phyloP scores from a whole-genome alignment of 1,140 invertebrate species.

The Tetranychus urticae region DNA sequence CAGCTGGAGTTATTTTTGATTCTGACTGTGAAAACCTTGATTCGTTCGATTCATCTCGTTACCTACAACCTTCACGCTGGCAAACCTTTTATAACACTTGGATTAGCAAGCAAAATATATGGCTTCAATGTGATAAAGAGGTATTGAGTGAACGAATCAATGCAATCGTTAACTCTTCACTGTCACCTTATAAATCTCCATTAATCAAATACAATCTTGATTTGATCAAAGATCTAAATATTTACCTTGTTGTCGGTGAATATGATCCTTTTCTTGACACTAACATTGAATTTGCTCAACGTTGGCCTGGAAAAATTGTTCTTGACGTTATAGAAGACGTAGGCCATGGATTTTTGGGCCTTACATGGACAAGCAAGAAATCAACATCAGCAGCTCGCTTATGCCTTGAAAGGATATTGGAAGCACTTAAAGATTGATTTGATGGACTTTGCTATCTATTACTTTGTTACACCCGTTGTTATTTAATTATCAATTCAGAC shows the following conservation, averaged over 20 bases:
- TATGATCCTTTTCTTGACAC: slow-evolving; percentile 83
- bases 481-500: too few species aligned
- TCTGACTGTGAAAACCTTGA: neutral
- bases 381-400: too few species aligned
- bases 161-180: neutral
- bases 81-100: neutral
- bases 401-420: too few species aligned
- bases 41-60: neutral
- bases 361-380: too few species aligned
- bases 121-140: neutral
- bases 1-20: neutral
- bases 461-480: too few species aligned
- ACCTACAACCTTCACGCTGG: neutral
- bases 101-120: neutral
- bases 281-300: slow-evolving; percentile 62
- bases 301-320: slow-evolving; percentile 27
- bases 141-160: neutral
- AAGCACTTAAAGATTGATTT: too few species aligned
- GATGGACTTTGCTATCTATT: too few species aligned
- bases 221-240: neutral
- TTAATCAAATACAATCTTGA: neutral
- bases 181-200: neutral
- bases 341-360: slow-evolving; percentile 71
- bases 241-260: slow-evolving; percentile 4
- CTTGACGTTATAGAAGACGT: slow-evolving; percentile 66